Percentiles rank a stretch among this genome's conserved stretches.
Conservation (phyloP, 2,888 invertebrate species). For the Ochropacha duplaris region DNA sequence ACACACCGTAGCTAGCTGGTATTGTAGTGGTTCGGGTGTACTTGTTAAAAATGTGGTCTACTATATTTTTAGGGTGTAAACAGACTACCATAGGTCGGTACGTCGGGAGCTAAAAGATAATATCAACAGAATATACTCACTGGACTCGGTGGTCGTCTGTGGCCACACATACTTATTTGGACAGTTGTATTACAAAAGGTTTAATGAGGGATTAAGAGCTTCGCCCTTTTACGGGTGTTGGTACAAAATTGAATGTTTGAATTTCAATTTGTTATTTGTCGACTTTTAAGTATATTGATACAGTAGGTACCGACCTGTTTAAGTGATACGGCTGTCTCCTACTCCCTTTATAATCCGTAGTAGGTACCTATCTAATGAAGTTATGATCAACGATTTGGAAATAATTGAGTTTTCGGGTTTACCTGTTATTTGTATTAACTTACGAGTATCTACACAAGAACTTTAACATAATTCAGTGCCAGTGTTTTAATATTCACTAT, state of each 20-base stretch:
- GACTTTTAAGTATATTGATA: conserved; percentile 3
- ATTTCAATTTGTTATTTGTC: conserved; percentile 11
- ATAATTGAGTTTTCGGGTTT: not conserved
- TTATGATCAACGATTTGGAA: not conserved
- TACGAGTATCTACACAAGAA: no score
- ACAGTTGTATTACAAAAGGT: conserved; percentile 12
- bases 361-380: not conserved
- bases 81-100: conserved; percentile 38
- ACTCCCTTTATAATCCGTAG: not conserved
- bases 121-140: conserved; percentile 44
- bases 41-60: conserved; percentile 78
- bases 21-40: conserved; percentile 63
- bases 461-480: no score
- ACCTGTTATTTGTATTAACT: not conserved
- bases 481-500: no score
- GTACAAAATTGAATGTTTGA: conserved; percentile 3
- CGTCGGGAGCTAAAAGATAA: conserved; percentile 57
- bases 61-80: conserved; percentile 69
- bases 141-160: conserved; percentile 2
- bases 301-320: not conserved
- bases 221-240: conserved; percentile 12
- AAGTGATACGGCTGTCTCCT: not conserved
- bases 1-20: conserved; percentile 19
- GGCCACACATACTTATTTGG: conserved; percentile 4
- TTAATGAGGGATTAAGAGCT: conserved; percentile 23